phyloP scores from a whole-genome alignment of 23 tunicate genomes.

The Halocynthia aurantium region DNA sequence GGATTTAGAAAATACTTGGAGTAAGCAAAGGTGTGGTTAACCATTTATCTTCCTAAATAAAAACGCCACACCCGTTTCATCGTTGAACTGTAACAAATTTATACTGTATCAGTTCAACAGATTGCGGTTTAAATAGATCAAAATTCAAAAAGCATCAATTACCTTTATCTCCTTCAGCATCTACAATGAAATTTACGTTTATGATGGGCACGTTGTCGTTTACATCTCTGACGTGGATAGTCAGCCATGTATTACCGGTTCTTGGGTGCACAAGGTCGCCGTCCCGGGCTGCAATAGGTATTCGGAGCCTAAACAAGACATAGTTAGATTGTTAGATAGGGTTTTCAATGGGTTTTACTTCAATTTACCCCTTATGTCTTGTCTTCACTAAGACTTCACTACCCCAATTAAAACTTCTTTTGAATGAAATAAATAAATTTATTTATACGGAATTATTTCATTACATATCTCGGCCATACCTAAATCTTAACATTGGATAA shows the following conservation, averaged over 20 bases:
- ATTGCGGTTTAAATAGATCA: too few species aligned
- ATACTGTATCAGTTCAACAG: too few species aligned
- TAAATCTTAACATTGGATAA: too few species aligned
- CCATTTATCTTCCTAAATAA: too few species aligned
- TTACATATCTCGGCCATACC: too few species aligned
- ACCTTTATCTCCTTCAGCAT: constrained; percentile 2
- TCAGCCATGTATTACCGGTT: constrained; percentile 1
- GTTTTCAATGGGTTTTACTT: background rate
- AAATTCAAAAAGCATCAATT: background rate
- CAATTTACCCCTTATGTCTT: too few species aligned
- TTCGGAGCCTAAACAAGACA: background rate
- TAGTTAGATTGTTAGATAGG: background rate
- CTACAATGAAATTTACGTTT: background rate
- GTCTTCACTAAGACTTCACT: background rate
- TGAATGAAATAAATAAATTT: too few species aligned
- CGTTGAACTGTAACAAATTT: too few species aligned
- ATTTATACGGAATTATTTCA: too few species aligned
- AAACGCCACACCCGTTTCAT: too few species aligned
- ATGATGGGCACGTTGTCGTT: constrained; percentile 64
- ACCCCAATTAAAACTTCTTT: too few species aligned
- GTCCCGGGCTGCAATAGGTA: constrained; percentile 4
- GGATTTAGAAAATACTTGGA: background rate
- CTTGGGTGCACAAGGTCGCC: background rate
- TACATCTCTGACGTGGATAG: constrained; percentile 49
- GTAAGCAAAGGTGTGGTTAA: too few species aligned